phyloP scores from a whole-genome alignment of 2,113 vertebrate genomes.

The Condylura cristata region DNA sequence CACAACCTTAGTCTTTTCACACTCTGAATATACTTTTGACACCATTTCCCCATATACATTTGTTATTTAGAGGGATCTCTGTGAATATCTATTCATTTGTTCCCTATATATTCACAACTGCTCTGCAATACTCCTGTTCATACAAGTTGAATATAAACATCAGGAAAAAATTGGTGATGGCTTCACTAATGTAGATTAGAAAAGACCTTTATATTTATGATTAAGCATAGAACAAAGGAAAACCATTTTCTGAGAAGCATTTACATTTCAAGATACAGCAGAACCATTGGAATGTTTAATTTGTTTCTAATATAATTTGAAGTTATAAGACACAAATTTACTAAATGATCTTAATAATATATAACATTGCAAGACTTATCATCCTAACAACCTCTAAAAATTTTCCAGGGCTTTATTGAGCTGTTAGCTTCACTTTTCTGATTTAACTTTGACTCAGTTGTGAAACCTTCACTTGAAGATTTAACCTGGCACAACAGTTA shows the following conservation, averaged over 20 bases:
- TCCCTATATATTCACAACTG: background rate
- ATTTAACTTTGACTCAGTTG: conserved; percentile 26
- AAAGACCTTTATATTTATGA: background rate
- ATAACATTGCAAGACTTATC: background rate
- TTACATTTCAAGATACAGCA: background rate
- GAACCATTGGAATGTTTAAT: background rate
- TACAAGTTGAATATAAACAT: background rate
- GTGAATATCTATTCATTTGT: conserved; percentile 18
- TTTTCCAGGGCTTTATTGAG: background rate
- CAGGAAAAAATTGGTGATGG: background rate
- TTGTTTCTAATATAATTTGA: conserved; percentile 49
- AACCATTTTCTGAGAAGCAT: background rate
- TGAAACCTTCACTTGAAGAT: background rate
- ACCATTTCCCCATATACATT: background rate
- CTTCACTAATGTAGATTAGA: background rate
- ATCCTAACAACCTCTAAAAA: background rate
- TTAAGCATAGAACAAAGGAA: background rate
- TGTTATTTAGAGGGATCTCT: background rate
- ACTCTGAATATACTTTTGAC: conserved; percentile 8
- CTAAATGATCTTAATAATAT: background rate
- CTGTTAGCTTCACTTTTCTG: conserved; percentile 42
- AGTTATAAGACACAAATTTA: conserved; percentile 3
- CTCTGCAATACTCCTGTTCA: background rate
- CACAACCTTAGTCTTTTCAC: conserved; percentile 21
- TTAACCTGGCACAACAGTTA: background rate